A percentile compares a stretch with the other conserved stretches of the same genome.
Evolutionary conservation across 2,797 vertebrate species (phyloP).

Genomic region (Chrosomus eos): DNA sequence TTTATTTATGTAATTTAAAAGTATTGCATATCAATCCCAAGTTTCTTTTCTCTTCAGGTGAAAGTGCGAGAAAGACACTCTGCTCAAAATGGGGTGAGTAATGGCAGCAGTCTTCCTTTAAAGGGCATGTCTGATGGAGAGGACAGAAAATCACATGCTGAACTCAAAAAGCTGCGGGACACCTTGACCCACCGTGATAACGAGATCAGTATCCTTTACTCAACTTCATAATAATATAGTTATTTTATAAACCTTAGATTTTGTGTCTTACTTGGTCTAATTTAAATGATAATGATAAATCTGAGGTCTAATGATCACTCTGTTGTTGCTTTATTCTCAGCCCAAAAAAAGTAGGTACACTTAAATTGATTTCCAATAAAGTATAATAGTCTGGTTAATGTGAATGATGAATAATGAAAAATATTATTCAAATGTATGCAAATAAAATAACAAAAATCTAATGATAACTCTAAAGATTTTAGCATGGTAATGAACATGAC

Average conservation of each 20-base stretch:
- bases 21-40: neutral
- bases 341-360: neutral
- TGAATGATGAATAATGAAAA: neutral
- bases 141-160: neutral
- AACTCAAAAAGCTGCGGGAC: neutral
- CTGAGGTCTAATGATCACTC: neutral
- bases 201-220: slow-evolving; percentile 31
- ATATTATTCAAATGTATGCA: neutral
- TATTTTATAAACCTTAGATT: neutral
- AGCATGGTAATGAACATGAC: neutral
- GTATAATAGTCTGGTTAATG: neutral
- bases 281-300: neutral
- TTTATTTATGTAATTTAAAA: neutral
- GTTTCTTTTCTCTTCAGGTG: slow-evolving; percentile 7
- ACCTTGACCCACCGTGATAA: slow-evolving; percentile 7
- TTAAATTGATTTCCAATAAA: neutral
- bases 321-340: neutral
- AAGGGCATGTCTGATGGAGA: neutral
- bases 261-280: neutral
- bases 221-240: neutral
- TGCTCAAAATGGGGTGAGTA: neutral
- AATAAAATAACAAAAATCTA: neutral
- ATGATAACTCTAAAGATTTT: neutral
- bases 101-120: neutral
- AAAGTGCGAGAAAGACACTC: neutral